phyloP scores from a whole-genome alignment of 2,797 vertebrate genomes.

The Ctenopoma multispine region DNA sequence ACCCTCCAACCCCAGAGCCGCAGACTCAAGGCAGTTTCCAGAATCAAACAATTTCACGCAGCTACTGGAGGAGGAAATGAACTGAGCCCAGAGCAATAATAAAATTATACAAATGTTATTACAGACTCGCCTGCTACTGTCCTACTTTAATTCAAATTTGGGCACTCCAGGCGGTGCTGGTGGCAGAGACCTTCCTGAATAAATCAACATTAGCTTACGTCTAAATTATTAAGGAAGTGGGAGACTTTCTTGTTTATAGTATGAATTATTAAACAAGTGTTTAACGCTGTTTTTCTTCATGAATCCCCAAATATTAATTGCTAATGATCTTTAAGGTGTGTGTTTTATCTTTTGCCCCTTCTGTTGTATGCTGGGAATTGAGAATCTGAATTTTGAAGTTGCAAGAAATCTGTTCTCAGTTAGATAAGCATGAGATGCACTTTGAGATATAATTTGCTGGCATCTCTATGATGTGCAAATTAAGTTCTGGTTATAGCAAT shows the following conservation, averaged over 20 bases:
- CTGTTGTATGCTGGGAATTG: slow-evolving; percentile 62
- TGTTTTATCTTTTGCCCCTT: slow-evolving; percentile 80
- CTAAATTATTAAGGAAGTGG: slow-evolving; percentile 99
- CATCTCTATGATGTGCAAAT: slow-evolving; percentile 65
- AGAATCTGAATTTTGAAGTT: slow-evolving; percentile 55
- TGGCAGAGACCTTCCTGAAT: slow-evolving; percentile 97
- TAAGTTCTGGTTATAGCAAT: slow-evolving; percentile 39
- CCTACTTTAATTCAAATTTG: slow-evolving; percentile 99
- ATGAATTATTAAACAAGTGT: slow-evolving; percentile 99
- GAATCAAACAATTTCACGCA: slow-evolving; percentile 99
- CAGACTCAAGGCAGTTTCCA: slow-evolving; percentile 96
- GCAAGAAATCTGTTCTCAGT: slow-evolving; percentile 52
- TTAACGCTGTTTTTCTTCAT: slow-evolving; percentile 85
- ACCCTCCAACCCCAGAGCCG: slow-evolving; percentile 90
- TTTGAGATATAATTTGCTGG: slow-evolving; percentile 54
- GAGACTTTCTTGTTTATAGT: slow-evolving; percentile 99
- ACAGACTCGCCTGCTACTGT: slow-evolving; percentile 99
- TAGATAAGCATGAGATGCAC: slow-evolving; percentile 62
- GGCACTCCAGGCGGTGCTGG: slow-evolving; percentile 91
- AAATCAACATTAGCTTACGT: slow-evolving; percentile 99
- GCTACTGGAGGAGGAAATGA: slow-evolving; percentile 99
- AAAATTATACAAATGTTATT: slow-evolving; percentile 99
- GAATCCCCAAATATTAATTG: slow-evolving; percentile 87
- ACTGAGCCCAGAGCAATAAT: slow-evolving; percentile 99
- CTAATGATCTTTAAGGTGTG: slow-evolving; percentile 87